These are phyloP conservation scores for Pteruthius melanotis DNA, from an alignment of 2,113 vertebrate species.

Conservation along the genomic window DNA sequence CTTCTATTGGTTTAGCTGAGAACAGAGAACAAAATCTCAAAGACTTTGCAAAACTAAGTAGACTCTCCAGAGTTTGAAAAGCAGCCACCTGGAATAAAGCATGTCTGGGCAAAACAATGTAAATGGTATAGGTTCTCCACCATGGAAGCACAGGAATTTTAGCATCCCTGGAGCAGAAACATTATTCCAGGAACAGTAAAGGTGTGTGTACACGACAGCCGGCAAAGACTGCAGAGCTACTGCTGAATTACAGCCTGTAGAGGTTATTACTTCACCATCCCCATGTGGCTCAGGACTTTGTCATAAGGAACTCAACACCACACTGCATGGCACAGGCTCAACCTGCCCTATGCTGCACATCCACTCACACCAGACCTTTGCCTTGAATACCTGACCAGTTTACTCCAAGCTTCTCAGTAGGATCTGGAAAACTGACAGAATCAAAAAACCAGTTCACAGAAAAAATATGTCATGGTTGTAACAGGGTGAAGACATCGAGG, in stretches of 20 bases:
- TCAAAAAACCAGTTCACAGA: background rate
- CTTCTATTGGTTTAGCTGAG: background rate
- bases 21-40: background rate
- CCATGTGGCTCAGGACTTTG: background rate
- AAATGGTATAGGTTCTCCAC: background rate
- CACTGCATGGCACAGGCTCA: background rate
- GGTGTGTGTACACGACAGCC: background rate
- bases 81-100: background rate
- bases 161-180: background rate
- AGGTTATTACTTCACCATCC: background rate
- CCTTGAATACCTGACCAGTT: background rate
- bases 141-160: background rate
- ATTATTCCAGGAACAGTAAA: background rate
- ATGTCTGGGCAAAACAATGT: background rate
- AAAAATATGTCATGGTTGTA: background rate
- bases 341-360: background rate
- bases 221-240: background rate
- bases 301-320: fast-evolving
- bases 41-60: background rate
- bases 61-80: background rate
- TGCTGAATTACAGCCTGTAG: background rate
- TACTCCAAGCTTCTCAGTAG: background rate
- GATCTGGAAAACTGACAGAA: background rate
- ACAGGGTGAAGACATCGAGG: background rate
- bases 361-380: background rate